A percentile compares a stretch with the other conserved stretches of the same genome.
phyloP scores from a whole-genome alignment of 2,797 vertebrate genomes.

The Poeciliopsis gracilis region DNA sequence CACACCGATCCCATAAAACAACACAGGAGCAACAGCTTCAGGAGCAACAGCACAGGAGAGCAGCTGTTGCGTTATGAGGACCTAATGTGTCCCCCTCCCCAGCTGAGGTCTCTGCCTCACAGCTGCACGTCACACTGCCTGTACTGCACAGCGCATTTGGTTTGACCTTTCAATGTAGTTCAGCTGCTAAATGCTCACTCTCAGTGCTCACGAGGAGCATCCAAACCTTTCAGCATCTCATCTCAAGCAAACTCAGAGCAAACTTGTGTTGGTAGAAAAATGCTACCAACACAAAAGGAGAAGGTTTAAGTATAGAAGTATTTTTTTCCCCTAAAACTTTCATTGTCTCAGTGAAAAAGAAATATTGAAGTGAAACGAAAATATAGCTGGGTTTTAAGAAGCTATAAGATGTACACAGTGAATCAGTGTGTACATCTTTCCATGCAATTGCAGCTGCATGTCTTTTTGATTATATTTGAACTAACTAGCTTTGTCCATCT shows the following conservation, averaged over 20 bases:
- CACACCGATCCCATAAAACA: conserved; percentile 11
- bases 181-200: conserved; percentile 46
- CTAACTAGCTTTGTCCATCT: background rate
- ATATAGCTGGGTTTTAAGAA: background rate
- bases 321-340: conserved; percentile 5
- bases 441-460: background rate
- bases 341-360: conserved; percentile 15
- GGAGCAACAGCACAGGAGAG: conserved; percentile 12
- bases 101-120: conserved; percentile 57
- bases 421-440: background rate
- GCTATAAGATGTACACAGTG: too few relatives aligned
- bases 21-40: conserved; percentile 12
- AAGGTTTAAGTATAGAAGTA: background rate
- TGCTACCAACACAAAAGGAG: conserved; percentile 14
- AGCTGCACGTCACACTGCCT: conserved; percentile 56
- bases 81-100: conserved; percentile 43
- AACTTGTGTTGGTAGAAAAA: background rate
- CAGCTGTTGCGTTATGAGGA: conserved; percentile 52
- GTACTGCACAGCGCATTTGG: conserved; percentile 48
- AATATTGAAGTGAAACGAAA: background rate
- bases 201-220: conserved; percentile 39
- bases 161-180: conserved; percentile 54
- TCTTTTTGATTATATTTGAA: background rate
- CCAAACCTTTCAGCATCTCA: conserved; percentile 34
- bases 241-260: conserved; percentile 17